Evolutionary conservation across 2,113 vertebrate genomes (phyloP).

Genomic region (Ptyas mucosa): DNA sequence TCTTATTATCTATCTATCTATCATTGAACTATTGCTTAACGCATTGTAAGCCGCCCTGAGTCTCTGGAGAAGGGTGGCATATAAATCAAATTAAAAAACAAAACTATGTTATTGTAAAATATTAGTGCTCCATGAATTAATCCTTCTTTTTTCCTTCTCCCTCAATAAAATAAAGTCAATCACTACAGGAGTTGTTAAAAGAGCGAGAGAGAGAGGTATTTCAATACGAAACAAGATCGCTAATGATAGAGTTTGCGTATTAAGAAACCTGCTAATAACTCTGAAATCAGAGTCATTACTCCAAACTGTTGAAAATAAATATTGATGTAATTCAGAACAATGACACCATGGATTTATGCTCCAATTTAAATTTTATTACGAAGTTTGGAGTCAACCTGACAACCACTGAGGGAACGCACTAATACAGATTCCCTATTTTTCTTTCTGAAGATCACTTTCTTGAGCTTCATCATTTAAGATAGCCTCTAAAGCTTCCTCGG

Average conservation of each 20-base stretch:
- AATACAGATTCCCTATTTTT: neutral
- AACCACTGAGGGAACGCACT: neutral
- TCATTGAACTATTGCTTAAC: too few relatives aligned
- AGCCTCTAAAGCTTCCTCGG: neutral
- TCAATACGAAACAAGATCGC: neutral
- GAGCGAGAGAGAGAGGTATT: neutral
- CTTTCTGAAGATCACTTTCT: neutral
- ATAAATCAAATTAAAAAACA: too few relatives aligned
- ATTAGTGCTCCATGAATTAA: neutral
- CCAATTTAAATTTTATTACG: neutral
- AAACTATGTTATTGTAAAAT: neutral
- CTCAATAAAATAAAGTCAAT: conserved; percentile 11
- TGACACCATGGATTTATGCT: neutral
- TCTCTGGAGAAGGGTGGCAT: too few relatives aligned
- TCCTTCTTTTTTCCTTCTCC: conserved; percentile 15
- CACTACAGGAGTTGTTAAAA: neutral
- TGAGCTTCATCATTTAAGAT: too few relatives aligned
- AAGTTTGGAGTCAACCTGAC: neutral
- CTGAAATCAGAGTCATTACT: neutral
- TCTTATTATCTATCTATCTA: too few relatives aligned
- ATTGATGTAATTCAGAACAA: neutral
- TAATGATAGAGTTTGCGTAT: conserved; percentile 4
- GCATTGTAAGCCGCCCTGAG: too few relatives aligned
- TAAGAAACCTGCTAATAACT: neutral
- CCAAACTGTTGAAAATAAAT: neutral